A percentile compares a stretch with the other conserved stretches of the same genome.
These are phyloP conservation scores for Hipparchia sbordonii DNA, from an alignment of 2,888 invertebrate species.

Conservation along the genomic window DNA sequence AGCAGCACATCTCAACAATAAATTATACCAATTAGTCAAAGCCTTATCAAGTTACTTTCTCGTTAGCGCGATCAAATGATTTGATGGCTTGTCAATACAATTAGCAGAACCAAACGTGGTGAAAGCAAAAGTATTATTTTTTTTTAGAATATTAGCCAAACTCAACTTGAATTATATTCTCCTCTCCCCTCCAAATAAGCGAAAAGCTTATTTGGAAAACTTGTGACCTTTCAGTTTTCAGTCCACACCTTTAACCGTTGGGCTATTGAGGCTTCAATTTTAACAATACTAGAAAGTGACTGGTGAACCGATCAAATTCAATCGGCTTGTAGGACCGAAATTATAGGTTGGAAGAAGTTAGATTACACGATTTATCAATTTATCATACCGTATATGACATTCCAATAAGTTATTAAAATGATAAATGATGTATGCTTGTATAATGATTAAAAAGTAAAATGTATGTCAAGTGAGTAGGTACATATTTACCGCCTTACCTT, in stretches of 20 bases:
- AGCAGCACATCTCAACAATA: not conserved
- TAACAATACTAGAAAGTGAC: too few species aligned
- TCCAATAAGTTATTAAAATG: not conserved
- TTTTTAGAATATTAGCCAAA: too few species aligned
- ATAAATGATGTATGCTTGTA: not conserved
- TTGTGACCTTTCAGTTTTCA: too few species aligned
- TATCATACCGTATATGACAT: not conserved
- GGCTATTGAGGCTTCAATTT: too few species aligned
- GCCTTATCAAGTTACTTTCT: constrained; percentile 44
- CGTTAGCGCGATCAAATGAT: constrained; percentile 40
- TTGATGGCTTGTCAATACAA: constrained; percentile 42
- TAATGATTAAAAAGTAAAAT: not conserved
- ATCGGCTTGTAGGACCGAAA: not conserved
- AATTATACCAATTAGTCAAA: constrained; percentile 13
- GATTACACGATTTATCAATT: not conserved
- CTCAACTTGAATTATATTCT: too few species aligned
- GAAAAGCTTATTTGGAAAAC: too few species aligned
- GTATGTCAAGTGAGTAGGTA: not conserved
- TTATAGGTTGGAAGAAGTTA: too few species aligned
- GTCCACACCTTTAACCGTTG: too few species aligned
- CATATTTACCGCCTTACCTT: not conserved
- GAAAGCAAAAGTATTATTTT: constrained; percentile 19
- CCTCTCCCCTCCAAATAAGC: too few species aligned
- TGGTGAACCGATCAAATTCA: not conserved
- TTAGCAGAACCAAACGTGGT: constrained; percentile 23